A percentile compares a stretch with the other conserved stretches of the same genome.
Conservation (phyloP, 2,113 vertebrate species). For the Thryonomys swinderianus region DNA sequence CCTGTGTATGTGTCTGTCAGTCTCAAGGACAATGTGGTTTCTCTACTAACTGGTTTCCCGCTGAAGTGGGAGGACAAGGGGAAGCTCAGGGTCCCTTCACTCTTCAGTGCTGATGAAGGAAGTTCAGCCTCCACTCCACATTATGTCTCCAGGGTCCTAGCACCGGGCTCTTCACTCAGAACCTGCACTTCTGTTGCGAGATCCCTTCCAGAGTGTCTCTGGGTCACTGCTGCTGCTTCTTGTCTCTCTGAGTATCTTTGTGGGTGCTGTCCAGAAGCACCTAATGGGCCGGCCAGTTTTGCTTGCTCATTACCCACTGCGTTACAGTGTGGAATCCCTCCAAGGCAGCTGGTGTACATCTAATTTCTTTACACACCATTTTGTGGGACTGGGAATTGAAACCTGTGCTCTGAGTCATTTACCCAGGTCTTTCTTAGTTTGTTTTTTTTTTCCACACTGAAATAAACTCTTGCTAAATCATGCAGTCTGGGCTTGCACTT, state of each 20-base stretch:
- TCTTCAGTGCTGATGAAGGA: neutral
- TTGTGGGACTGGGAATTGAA: neutral
- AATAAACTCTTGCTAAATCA: neutral
- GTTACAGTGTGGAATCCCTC: neutral
- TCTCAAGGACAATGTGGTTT: neutral
- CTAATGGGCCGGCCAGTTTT: neutral
- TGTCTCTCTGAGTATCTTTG: neutral
- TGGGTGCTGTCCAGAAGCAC: neutral
- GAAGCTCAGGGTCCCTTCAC: neutral
- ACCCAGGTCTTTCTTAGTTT: neutral
- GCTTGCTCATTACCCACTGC: neutral
- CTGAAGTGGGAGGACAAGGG: neutral
- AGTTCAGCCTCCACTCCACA: neutral
- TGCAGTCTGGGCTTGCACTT: neutral
- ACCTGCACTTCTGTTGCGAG: neutral
- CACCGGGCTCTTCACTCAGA: neutral
- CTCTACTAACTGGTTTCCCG: neutral
- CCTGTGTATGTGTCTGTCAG: too few species aligned
- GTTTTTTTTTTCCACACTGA: too few species aligned
- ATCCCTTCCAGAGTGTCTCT: neutral
- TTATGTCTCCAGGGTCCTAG: neutral
- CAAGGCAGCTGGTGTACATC: neutral
- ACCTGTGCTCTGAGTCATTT: neutral
- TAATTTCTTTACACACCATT: neutral
- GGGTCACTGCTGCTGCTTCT: neutral